A percentile compares a stretch with the other conserved stretches of the same genome.
These are phyloP conservation scores for Tachycineta bicolor DNA, from an alignment of 2,113 vertebrate genomes.

Conservation along the genomic window DNA sequence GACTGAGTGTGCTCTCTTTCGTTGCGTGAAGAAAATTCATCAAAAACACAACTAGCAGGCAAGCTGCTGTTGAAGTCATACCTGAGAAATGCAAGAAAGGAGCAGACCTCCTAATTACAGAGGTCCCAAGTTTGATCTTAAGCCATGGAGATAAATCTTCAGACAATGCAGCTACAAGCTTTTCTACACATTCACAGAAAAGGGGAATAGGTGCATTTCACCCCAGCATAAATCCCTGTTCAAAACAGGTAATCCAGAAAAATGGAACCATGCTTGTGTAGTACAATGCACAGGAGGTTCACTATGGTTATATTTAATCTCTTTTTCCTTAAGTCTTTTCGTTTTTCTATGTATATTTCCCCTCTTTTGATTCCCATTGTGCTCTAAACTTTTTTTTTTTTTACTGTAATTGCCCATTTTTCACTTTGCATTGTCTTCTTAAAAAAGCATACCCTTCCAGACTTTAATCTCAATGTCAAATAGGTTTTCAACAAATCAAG, in stretches of 20 bases:
- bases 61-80: background rate
- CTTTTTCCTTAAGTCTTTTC: background rate
- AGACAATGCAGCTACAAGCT: background rate
- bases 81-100: background rate
- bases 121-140: background rate
- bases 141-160: background rate
- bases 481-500: background rate
- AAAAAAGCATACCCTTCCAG: background rate
- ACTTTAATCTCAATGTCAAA: background rate
- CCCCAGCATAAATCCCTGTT: background rate
- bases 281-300: background rate
- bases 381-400: background rate
- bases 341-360: background rate
- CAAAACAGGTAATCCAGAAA: background rate
- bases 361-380: background rate
- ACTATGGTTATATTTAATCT: background rate
- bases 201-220: background rate
- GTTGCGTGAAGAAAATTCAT: background rate
- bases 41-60: background rate
- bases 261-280: rapidly evolving
- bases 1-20: background rate
- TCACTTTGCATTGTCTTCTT: background rate
- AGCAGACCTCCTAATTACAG: background rate
- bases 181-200: background rate
- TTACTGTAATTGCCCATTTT: background rate